Percentiles rank a stretch among this genome's conserved stretches.
phyloP scores from a whole-genome alignment of 2,888 invertebrate species.

The Congeria kusceri region DNA sequence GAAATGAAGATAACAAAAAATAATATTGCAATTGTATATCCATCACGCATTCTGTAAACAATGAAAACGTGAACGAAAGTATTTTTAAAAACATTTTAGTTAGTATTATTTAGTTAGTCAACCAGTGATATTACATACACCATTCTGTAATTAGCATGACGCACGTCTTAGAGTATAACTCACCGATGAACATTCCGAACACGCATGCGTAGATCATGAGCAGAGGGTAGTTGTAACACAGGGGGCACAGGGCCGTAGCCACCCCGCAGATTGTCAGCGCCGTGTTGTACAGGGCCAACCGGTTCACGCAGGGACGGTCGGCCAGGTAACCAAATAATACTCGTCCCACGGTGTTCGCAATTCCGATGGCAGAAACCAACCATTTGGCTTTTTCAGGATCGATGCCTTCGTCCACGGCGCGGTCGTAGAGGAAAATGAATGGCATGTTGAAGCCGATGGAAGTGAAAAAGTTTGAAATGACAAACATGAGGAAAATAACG shows the following conservation, averaged over 20 bases:
- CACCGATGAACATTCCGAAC: conserved; percentile 84
- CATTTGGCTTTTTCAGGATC: conserved; percentile 87
- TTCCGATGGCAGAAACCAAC: conserved; percentile 94
- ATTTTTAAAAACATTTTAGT: no score
- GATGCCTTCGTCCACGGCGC: conserved; percentile 87
- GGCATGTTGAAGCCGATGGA: conserved; percentile 97
- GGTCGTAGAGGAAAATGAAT: conserved; percentile 92
- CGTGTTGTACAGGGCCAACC: conserved; percentile 94
- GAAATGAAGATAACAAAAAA: no score
- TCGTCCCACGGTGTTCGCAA: conserved; percentile 96
- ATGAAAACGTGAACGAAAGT: no score
- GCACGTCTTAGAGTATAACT: not conserved
- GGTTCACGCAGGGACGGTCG: conserved; percentile 90
- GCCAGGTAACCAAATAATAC: conserved; percentile 87
- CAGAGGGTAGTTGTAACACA: conserved; percentile 90
- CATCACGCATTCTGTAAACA: no score
- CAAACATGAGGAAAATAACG: conserved; percentile 94
- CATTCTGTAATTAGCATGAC: no score
- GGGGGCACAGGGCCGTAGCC: conserved; percentile 92
- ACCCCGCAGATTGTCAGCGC: conserved; percentile 95
- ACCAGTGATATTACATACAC: no score
- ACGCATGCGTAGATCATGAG: conserved; percentile 90
- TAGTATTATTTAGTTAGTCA: no score
- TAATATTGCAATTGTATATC: no score
- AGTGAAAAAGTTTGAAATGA: conserved; percentile 95